A percentile compares a stretch with the other conserved stretches of the same genome.
These are phyloP conservation scores for Narcine bancroftii DNA, from an alignment of 2,113 vertebrate species.

Conservation along the genomic window DNA sequence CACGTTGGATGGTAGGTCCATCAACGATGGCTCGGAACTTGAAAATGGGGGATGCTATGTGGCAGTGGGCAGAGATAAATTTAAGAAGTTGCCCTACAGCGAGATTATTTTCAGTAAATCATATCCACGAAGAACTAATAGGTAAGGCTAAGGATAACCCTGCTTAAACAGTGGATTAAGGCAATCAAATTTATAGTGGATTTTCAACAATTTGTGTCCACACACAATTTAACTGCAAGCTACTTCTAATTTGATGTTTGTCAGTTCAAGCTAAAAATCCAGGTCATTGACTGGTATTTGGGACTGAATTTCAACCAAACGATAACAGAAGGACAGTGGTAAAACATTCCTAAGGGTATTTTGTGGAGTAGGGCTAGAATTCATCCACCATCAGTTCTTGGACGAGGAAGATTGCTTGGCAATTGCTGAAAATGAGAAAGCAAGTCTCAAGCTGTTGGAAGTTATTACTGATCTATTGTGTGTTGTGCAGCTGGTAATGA, in stretches of 20 bases:
- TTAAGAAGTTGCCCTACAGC: conserved; percentile 79
- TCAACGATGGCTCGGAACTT: conserved; percentile 71
- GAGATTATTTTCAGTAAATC: conserved; percentile 77
- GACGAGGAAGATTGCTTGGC: not conserved
- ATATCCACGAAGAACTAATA: conserved; percentile 59
- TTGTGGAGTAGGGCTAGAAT: not conserved
- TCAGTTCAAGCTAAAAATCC: not conserved
- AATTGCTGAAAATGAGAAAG: not conserved
- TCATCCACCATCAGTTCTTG: not conserved
- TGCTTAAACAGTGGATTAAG: not conserved
- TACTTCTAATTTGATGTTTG: not conserved
- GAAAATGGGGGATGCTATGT: conserved; percentile 89
- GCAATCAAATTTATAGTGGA: not conserved
- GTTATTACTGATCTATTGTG: not conserved
- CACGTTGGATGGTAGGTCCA: conserved; percentile 71
- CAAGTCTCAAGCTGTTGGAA: not conserved
- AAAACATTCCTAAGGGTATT: not conserved
- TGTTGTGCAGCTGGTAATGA: not conserved
- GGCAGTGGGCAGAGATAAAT: conserved; percentile 85
- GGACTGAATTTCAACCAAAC: not conserved
- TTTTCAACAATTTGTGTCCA: not conserved
- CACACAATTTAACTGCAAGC: not conserved
- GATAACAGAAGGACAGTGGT: too few species aligned
- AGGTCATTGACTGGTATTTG: not conserved
- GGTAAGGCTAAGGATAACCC: conserved; percentile 57